Conservation (phyloP, 2,888 invertebrate genomes). For the Sinopyrophorus schimmeli region DNA sequence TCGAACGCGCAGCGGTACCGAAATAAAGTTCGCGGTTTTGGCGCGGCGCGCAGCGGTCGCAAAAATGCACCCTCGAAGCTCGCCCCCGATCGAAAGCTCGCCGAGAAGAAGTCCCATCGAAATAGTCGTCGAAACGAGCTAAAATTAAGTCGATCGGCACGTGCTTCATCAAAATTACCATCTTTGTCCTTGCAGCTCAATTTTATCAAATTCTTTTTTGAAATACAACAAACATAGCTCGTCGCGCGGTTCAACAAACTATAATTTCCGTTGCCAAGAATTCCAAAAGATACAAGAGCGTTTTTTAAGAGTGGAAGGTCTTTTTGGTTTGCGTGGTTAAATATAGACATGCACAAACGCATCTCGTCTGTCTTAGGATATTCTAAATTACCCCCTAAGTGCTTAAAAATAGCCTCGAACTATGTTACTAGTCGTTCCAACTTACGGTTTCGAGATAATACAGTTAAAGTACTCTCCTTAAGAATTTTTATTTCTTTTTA, state of each 20-base stretch:
- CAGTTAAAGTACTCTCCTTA: conserved; percentile 6
- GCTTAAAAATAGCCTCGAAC: conserved; percentile 38
- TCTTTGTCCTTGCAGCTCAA: no score
- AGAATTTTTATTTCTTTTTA: no score
- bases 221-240: no score
- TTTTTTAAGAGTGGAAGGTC: conserved; percentile 14
- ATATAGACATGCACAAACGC: conserved; percentile 41
- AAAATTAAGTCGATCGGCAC: no score
- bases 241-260: conserved; percentile 17
- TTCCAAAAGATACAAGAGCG: conserved; percentile 10
- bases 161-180: no score
- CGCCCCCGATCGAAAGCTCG: no score
- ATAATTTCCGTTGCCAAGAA: conserved; percentile 21
- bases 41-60: neutral
- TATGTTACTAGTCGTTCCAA: conserved; percentile 21
- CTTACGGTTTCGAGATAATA: conserved; percentile 13
- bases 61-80: no score
- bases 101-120: no score
- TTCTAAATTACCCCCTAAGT: conserved; percentile 41
- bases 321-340: conserved; percentile 34
- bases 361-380: conserved; percentile 40
- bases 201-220: no score
- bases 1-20: conserved; percentile 17
- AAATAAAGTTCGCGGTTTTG: conserved; percentile 13
- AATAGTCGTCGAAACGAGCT: no score